A percentile compares a stretch with the other conserved stretches of the same genome.
Evolutionary conservation across 2,888 invertebrate species (phyloP).

Genomic region (Lithophane semibrunnea): DNA sequence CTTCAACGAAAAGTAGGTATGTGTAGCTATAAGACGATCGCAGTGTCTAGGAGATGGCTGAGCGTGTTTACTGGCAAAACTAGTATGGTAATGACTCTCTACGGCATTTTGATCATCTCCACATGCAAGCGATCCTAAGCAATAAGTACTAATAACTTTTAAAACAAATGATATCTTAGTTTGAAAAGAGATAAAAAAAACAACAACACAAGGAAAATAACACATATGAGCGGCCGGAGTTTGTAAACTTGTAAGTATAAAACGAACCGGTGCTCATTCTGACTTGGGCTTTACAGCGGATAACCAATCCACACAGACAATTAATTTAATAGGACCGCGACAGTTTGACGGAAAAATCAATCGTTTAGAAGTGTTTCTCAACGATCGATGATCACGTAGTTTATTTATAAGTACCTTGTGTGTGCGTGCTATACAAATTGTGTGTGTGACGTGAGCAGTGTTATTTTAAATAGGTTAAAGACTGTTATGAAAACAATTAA

Average conservation of each 20-base stretch:
- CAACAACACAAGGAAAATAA: conserved; percentile 65
- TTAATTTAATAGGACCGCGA: conserved; percentile 25
- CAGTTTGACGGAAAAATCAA: conserved; percentile 20
- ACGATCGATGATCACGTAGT: conserved; percentile 20
- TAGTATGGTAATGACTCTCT: conserved; percentile 69
- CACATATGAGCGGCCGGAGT: conserved; percentile 46
- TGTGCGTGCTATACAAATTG: conserved; percentile 27
- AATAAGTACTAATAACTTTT: conserved; percentile 39
- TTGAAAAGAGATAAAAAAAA: conserved; percentile 63
- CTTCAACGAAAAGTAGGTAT: conserved; percentile 38
- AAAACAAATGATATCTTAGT: conserved; percentile 44
- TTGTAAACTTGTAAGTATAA: conserved; percentile 56
- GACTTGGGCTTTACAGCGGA: conserved; percentile 49
- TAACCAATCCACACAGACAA: conserved; percentile 53
- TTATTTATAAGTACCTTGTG: conserved; percentile 20
- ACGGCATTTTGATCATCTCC: conserved; percentile 59
- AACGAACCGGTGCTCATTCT: conserved; percentile 56
- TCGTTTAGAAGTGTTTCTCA: conserved; percentile 20
- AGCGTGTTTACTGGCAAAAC: conserved; percentile 70
- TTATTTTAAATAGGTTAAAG: conserved; percentile 30
- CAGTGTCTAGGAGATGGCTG: conserved; percentile 37
- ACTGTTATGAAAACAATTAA: conserved; percentile 62
- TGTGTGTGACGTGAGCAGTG: conserved; percentile 41
- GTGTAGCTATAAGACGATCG: conserved; percentile 23
- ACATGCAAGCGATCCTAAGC: conserved; percentile 42